Base-by-base conservation (phyloP, 2,797 vertebrate species). In the Tangara arthus region DNA sequence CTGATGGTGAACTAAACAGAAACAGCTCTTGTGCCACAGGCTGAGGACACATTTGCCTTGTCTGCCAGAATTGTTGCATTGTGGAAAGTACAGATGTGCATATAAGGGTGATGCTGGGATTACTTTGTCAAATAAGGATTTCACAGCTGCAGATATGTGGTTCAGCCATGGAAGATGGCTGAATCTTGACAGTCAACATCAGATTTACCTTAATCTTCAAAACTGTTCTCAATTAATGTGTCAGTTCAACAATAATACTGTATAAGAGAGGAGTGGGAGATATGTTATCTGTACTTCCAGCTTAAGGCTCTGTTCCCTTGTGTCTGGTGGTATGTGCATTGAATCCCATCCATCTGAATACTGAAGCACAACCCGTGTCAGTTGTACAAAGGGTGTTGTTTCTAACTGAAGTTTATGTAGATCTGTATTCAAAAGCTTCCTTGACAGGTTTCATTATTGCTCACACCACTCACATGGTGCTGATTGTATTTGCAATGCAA, bases 41-140 rank as follows among this genome's bases (percentile, higher is more conserved):
- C 16, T 39, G 44, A 13, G 32, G 44, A 11, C 1, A 0, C 2
- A 0, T 28, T 35, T 59, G 59, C 30, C 11, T 39, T 35, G 30
- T 75, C 24, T 63, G 0, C 32, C n/a, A 34, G 13, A 65, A 12
- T 4, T 79, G 16, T 30, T 78, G 34, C 5, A 3, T 24, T 75
- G 30, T 28, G 37, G 26, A 19, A 84, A n/a, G 30, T 10, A 7
- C 9, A 13, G 18, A 12, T 57, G 56, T 21, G 2, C 34, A 2
- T n/a, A 18, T 22, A 15, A 49, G 35, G 13, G 17, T 39, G 17
- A 3, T 87, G 64, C 35, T 87, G 50, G 26, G 10, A 17, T 63
- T 80, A 7, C 22, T 42, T 44, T 57, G 53, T 49, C 32, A 50
- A 19, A 8, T 56, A 18, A n/a, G 9, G 15, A 21, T 81, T 71